Conservation (phyloP, 2,888 invertebrate species). For the Mellilla xanthometata region DNA sequence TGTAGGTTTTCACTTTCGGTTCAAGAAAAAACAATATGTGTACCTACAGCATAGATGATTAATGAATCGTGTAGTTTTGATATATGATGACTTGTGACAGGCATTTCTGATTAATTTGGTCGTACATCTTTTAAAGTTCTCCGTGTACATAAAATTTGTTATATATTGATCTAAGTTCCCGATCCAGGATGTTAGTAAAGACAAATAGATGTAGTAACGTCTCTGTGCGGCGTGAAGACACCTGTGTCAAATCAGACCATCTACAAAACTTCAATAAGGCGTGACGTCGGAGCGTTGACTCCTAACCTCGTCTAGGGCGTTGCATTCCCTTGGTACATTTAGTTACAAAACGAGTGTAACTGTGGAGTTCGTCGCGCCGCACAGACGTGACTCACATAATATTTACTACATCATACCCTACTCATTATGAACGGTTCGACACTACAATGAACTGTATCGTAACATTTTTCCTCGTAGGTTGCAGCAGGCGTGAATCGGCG, state of each 20-base stretch:
- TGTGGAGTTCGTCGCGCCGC: conserved; percentile 39
- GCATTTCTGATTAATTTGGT: too few relatives aligned
- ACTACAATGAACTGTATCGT: conserved; percentile 25
- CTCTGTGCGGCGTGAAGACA: conserved; percentile 3
- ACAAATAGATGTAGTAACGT: background rate
- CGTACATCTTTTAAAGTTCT: too few relatives aligned
- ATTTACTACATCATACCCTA: conserved; percentile 21
- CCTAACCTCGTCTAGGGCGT: conserved; percentile 53
- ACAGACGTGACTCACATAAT: conserved; percentile 49
- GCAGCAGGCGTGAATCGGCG: conserved; percentile 5
- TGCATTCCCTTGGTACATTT: conserved; percentile 51
- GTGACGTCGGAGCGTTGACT: conserved; percentile 57
- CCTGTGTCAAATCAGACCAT: conserved; percentile 4
- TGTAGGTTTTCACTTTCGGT: too few relatives aligned
- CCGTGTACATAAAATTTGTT: too few relatives aligned
- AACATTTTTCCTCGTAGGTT: conserved; percentile 12
- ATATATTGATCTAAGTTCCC: too few relatives aligned
- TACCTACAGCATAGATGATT: too few relatives aligned
- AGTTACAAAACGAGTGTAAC: conserved; percentile 73
- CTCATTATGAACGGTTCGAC: conserved; percentile 34
- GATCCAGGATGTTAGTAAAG: too few relatives aligned
- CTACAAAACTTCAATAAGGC: conserved; percentile 5
- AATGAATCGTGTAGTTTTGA: too few relatives aligned
- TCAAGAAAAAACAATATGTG: too few relatives aligned
- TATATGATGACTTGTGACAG: too few relatives aligned